phyloP scores from a whole-genome alignment of 2,113 vertebrate species.

The Hippolais icterina region DNA sequence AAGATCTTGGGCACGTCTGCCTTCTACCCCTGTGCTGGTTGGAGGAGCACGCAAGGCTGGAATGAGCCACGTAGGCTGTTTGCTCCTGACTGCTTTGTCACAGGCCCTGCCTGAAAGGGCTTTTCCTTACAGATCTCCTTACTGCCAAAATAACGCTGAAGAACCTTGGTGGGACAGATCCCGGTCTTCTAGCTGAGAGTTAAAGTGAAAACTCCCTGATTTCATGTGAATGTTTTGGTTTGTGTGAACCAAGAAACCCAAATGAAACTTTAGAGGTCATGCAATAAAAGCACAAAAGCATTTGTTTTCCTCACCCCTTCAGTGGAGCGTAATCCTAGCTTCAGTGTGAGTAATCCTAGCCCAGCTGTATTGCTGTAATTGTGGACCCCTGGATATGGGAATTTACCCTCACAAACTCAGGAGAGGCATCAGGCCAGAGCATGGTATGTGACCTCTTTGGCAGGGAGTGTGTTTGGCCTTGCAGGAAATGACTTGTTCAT shows the following conservation, averaged over 20 bases:
- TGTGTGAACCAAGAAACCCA: conserved; percentile 3
- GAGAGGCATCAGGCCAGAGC: conserved; percentile 51
- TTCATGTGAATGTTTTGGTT: background rate
- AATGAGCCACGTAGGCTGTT: background rate
- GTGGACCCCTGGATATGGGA: conserved; percentile 56
- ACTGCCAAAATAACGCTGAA: background rate
- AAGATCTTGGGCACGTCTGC: rapidly evolving
- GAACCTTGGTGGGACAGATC: background rate
- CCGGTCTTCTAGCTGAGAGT: background rate
- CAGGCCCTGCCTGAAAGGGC: background rate
- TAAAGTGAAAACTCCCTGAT: background rate
- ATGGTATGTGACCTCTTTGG: conserved; percentile 64
- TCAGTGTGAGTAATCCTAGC: conserved; percentile 21
- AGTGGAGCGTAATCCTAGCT: background rate
- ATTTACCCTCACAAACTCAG: conserved; percentile 56
- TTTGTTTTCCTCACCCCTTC: conserved; percentile 53
- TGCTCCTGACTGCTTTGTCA: background rate
- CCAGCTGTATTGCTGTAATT: conserved; percentile 17
- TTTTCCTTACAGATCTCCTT: conserved; percentile 15
- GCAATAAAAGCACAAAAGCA: conserved; percentile 23
- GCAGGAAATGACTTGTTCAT: conserved; percentile 51
- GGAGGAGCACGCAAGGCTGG: background rate
- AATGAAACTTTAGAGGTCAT: conserved; percentile 17
- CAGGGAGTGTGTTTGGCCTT: conserved; percentile 57
- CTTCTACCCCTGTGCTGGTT: background rate